phyloP scores from a whole-genome alignment of 1,140 invertebrate genomes.

The Lepidurus couesii region DNA sequence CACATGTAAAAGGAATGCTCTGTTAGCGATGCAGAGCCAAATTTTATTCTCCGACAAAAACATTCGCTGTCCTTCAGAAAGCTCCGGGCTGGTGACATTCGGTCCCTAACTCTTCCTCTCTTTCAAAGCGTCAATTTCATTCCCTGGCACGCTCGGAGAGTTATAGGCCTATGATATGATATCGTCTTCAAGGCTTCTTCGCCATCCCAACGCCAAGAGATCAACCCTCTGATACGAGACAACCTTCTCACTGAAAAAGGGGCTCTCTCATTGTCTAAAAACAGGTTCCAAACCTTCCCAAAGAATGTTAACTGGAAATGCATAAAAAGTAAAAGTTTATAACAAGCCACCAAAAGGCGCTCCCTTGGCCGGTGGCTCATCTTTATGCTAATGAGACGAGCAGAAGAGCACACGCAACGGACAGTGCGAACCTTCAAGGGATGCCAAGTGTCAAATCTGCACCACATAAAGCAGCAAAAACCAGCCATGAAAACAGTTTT shows the following conservation, averaged over 20 bases:
- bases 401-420: background rate
- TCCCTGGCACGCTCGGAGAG: too few relatives aligned
- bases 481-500: too few relatives aligned
- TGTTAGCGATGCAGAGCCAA: background rate
- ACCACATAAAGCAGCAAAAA: too few relatives aligned
- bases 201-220: too few relatives aligned
- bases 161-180: too few relatives aligned
- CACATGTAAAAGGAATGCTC: background rate
- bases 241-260: background rate
- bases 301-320: slow-evolving; percentile 7
- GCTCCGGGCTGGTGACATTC: too few relatives aligned
- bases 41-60: background rate
- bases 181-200: too few relatives aligned
- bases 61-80: background rate
- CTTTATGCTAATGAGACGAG: slow-evolving; percentile 15
- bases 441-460: too few relatives aligned
- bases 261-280: background rate
- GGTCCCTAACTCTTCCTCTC: too few relatives aligned
- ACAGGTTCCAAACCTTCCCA: background rate
- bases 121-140: too few relatives aligned
- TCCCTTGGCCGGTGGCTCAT: slow-evolving; percentile 13
- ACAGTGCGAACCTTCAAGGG: too few relatives aligned
- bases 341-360: background rate
- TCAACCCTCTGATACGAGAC: too few relatives aligned
- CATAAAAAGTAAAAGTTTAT: slow-evolving; percentile 11